phyloP scores from a whole-genome alignment of 2,888 invertebrate genomes.

The Charanyca ferruginea region DNA sequence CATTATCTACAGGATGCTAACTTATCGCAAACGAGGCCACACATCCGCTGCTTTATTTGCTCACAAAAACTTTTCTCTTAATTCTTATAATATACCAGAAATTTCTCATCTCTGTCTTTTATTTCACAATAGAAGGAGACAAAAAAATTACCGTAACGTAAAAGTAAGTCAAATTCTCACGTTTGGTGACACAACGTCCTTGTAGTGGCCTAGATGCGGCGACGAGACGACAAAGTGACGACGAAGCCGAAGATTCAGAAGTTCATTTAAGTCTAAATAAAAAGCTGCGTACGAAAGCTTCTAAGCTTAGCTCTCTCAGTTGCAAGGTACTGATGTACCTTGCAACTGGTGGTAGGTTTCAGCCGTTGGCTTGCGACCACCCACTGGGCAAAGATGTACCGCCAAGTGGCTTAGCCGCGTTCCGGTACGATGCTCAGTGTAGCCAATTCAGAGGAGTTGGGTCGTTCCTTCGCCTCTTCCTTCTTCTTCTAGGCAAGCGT shows the following conservation, averaged over 20 bases:
- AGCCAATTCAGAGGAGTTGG: no score
- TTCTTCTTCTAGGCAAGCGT: no score
- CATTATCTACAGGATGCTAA: constrained; percentile 45
- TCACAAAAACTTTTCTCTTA: constrained; percentile 39
- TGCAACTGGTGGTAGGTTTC: no score
- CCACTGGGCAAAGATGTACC: no score
- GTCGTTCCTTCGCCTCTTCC: no score
- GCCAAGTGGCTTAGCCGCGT: no score
- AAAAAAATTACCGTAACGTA: constrained; percentile 56
- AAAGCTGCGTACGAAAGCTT: no score
- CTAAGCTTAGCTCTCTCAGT: no score
- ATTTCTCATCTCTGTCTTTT: constrained; percentile 34
- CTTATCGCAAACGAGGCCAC: constrained; percentile 34
- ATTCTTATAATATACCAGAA: constrained; percentile 39
- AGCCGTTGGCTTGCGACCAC: no score
- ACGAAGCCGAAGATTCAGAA: background rate
- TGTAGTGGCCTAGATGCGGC: constrained; percentile 54
- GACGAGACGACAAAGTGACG: constrained; percentile 20
- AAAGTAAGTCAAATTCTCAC: constrained; percentile 59
- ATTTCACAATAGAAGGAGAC: constrained; percentile 34
- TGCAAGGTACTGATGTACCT: no score
- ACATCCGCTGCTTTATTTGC: constrained; percentile 43
- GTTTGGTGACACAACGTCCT: constrained; percentile 62
- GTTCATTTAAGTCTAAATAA: background rate
- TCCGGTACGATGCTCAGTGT: no score